Evolutionary conservation across 2,113 vertebrate genomes (phyloP).

Genomic region (Aphyosemion australe): DNA sequence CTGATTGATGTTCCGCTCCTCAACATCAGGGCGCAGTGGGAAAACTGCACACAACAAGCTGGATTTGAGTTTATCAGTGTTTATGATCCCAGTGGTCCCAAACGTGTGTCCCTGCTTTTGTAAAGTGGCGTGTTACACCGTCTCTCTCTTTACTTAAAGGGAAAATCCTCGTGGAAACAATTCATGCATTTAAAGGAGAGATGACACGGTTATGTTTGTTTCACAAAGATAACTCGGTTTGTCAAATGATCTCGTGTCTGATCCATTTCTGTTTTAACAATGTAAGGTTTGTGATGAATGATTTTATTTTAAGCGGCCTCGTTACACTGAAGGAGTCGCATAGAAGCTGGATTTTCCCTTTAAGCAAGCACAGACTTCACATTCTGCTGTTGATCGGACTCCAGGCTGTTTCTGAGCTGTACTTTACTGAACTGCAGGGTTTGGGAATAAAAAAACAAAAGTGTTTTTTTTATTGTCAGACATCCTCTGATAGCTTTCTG

Average conservation of each 20-base stretch:
- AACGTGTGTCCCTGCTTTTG: constrained; percentile 37
- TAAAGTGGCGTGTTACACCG: constrained; percentile 21
- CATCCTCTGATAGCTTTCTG: constrained; percentile 11
- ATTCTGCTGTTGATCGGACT: too few relatives aligned
- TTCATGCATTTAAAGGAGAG: constrained; percentile 10
- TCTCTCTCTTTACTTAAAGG: constrained; percentile 23
- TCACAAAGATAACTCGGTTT: background rate
- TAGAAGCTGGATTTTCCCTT: constrained; percentile 36
- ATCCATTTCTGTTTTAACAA: background rate
- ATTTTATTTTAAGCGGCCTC: background rate
- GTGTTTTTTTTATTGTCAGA: constrained; percentile 7
- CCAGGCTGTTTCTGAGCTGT: constrained; percentile 23
- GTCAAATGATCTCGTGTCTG: background rate
- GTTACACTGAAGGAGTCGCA: background rate
- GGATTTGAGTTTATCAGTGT: constrained; percentile 26
- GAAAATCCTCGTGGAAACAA: constrained; percentile 19
- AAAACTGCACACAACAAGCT: constrained; percentile 9
- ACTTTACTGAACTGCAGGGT: constrained; percentile 2
- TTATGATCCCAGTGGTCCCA: constrained; percentile 21
- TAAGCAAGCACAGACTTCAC: constrained; percentile 20
- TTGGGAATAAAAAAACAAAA: background rate
- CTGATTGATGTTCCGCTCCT: background rate
- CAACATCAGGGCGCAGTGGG: background rate
- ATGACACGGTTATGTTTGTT: background rate
- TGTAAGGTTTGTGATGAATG: constrained; percentile 2